phyloP scores from a whole-genome alignment of 2,797 vertebrate genomes.

The Leptoclinus maculatus region DNA sequence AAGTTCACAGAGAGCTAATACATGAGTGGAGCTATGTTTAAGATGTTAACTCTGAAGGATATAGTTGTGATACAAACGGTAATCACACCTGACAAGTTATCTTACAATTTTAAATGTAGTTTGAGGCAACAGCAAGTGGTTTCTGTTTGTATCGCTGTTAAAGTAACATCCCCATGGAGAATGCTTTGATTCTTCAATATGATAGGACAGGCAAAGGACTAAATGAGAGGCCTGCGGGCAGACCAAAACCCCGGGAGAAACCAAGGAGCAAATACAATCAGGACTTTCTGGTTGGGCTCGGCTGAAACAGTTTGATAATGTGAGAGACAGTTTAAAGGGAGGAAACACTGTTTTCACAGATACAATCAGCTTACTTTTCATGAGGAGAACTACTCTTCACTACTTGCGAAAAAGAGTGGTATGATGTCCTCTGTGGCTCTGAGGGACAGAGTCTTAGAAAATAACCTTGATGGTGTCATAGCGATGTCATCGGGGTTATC shows the following conservation, averaged over 20 bases:
- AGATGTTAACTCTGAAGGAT: conserved; percentile 13
- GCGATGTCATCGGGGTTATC: background rate
- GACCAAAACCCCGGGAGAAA: conserved; percentile 25
- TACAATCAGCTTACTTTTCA: conserved; percentile 6
- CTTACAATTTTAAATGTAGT: conserved; percentile 45
- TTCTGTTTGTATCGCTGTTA: conserved; percentile 40
- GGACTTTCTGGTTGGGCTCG: conserved; percentile 9
- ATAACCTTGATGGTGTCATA: background rate
- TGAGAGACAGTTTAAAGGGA: background rate
- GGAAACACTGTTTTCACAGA: background rate
- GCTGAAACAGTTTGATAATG: conserved; percentile 12
- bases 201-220: conserved; percentile 49
- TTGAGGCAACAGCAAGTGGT: conserved; percentile 29
- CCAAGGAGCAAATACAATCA: conserved; percentile 16
- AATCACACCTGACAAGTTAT: conserved; percentile 44
- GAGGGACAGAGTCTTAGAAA: background rate
- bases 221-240: conserved; percentile 45
- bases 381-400: background rate
- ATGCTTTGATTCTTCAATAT: conserved; percentile 42
- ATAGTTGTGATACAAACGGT: conserved; percentile 35
- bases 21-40: background rate
- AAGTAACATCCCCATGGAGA: conserved; percentile 46
- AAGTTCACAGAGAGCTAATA: conserved; percentile 30
- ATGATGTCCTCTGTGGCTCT: background rate
- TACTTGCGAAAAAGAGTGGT: background rate